Percentiles rank a stretch among this genome's conserved stretches.
Evolutionary conservation across 2,113 vertebrate genomes (phyloP).

Genomic region (Equus przewalskii): DNA sequence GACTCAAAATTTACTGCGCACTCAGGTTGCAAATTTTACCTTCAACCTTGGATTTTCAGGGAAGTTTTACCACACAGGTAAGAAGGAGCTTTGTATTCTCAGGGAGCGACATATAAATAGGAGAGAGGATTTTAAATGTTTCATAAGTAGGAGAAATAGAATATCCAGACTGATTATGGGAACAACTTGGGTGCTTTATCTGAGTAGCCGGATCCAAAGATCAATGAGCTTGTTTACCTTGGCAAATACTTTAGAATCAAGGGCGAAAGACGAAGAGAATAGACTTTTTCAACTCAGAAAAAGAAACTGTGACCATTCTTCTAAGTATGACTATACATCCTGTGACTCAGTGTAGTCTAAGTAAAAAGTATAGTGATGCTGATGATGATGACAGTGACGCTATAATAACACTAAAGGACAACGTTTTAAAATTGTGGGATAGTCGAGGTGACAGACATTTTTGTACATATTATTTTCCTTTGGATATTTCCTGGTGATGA

Average conservation of each 20-base stretch:
- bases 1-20: slow-evolving; percentile 93
- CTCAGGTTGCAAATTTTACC: slow-evolving; percentile 95
- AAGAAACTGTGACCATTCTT: background rate
- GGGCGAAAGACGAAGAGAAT: background rate
- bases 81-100: slow-evolving; percentile 86
- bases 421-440: background rate
- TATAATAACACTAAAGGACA: background rate
- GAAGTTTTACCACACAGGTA: slow-evolving; percentile 96
- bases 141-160: slow-evolving; percentile 12
- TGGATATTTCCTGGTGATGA: background rate
- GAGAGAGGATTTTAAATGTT: slow-evolving; percentile 62
- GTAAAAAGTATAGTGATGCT: background rate
- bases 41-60: slow-evolving; percentile 96
- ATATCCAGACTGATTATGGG: background rate
- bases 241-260: background rate
- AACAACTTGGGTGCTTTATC: background rate
- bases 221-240: background rate
- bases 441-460: background rate
- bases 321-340: background rate
- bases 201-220: slow-evolving; percentile 15
- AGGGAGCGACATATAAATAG: slow-evolving; percentile 84
- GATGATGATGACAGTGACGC: background rate
- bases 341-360: background rate
- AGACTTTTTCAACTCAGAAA: background rate
- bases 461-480: background rate